Conservation (phyloP, 1,140 invertebrate genomes). For the Oppia nitens region DNA sequence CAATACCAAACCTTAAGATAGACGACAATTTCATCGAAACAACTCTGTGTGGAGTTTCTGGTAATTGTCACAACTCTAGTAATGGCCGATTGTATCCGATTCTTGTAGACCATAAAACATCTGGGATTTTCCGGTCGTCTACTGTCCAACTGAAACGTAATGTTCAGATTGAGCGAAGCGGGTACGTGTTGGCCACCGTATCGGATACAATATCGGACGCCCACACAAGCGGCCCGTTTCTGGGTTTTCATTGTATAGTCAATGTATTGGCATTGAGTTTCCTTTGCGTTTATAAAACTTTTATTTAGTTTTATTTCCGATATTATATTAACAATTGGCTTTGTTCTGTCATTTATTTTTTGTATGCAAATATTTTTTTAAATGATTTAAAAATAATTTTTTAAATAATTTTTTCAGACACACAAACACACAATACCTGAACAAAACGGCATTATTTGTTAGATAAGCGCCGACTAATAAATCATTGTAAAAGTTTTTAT, state of each 20-base stretch:
- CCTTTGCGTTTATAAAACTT: not conserved
- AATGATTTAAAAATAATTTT: no score
- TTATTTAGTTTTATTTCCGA: not conserved
- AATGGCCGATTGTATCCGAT: not conserved
- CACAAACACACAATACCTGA: not conserved
- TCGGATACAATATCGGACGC: not conserved
- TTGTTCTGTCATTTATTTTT: not conserved
- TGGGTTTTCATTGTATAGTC: not conserved
- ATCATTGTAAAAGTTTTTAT: constrained; percentile 13
- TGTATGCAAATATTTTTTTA: no score
- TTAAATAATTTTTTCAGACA: no score
- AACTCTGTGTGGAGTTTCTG: not conserved
- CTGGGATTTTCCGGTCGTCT: not conserved
- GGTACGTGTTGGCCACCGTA: not conserved
- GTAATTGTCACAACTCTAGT: not conserved
- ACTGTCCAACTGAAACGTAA: not conserved
- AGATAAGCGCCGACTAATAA: constrained; percentile 14
- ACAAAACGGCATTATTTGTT: constrained; percentile 10
- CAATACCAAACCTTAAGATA: not conserved
- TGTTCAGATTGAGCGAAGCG: not conserved
- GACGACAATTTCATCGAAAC: not conserved
- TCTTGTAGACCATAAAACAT: not conserved
- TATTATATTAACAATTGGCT: not conserved
- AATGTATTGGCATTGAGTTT: not conserved
- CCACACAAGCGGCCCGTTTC: not conserved